phyloP scores from a whole-genome alignment of 2,113 vertebrate genomes.

The Myiopsitta monachus region DNA sequence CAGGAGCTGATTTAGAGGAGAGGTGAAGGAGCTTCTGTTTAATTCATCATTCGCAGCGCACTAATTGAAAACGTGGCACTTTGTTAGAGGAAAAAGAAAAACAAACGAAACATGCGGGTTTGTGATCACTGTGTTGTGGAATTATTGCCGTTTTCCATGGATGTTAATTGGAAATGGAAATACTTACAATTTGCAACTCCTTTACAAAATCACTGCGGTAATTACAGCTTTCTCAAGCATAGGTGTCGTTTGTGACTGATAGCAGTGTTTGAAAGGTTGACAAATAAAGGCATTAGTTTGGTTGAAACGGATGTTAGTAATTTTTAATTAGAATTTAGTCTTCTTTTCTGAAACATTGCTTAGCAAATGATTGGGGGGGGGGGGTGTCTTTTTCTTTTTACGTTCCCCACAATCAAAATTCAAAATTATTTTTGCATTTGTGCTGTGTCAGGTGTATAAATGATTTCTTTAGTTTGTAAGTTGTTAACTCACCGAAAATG shows the following conservation, averaged over 20 bases:
- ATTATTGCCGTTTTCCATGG: not conserved
- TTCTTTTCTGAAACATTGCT: not conserved
- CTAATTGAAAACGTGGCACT: not conserved
- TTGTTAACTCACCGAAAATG: not conserved
- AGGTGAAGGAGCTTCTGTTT: not conserved
- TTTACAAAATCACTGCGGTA: not conserved
- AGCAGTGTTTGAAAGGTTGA: not conserved
- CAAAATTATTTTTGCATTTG: not conserved
- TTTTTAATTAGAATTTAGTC: slow-evolving; percentile 27
- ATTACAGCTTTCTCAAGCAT: slow-evolving; percentile 20
- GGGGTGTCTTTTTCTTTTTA: not conserved
- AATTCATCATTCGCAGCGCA: not conserved
- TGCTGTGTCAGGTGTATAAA: not conserved
- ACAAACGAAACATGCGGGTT: not conserved
- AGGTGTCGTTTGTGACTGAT: slow-evolving; percentile 14
- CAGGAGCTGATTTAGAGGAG: not conserved
- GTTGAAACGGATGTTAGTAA: not conserved
- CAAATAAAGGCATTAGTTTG: slow-evolving; percentile 13
- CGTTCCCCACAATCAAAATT: not conserved
- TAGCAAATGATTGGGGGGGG: not conserved
- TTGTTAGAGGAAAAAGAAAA: not conserved
- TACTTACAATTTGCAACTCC: not conserved
- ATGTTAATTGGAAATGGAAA: slow-evolving; percentile 18
- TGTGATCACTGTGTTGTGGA: not conserved
- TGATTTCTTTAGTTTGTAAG: not conserved